Conservation (phyloP, 1,140 invertebrate genomes). For the Drosophila serrata region DNA sequence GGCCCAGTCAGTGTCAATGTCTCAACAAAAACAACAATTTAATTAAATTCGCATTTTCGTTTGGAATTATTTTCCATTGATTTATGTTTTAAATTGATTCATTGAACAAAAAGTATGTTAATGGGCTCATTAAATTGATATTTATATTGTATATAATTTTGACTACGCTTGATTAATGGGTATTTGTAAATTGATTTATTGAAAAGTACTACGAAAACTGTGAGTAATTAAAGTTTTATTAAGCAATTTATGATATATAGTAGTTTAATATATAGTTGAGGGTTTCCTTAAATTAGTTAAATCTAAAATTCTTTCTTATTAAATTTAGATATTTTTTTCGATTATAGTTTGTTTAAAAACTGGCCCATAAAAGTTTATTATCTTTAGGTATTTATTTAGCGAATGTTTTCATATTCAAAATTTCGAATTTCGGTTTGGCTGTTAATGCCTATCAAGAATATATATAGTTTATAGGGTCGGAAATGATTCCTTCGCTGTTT, state of each 20-base stretch:
- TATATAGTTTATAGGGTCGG: no score
- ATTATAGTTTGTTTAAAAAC: no score
- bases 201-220: not conserved
- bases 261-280: not conserved
- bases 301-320: not conserved
- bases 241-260: not conserved
- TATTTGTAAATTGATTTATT: constrained; percentile 1
- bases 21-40: constrained; percentile 24
- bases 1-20: constrained; percentile 6
- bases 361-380: not conserved
- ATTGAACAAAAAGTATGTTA: constrained; percentile 5
- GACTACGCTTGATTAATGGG: not conserved
- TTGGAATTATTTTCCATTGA: not conserved
- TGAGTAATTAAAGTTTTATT: not conserved
- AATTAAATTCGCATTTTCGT: constrained; percentile 12
- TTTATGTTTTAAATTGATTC: not conserved
- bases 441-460: no score
- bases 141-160: constrained; percentile 3
- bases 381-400: not conserved
- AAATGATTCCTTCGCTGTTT: no score
- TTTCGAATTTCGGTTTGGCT: no score
- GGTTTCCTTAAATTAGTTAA: not conserved
- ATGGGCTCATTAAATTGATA: constrained; percentile 10
- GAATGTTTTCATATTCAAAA: no score
- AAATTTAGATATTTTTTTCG: not conserved